Evolutionary conservation across 1,140 invertebrate species (phyloP), one percentile per base, ranked within the genome.

Genomic region (Pachypeltis micranthus): DNA sequence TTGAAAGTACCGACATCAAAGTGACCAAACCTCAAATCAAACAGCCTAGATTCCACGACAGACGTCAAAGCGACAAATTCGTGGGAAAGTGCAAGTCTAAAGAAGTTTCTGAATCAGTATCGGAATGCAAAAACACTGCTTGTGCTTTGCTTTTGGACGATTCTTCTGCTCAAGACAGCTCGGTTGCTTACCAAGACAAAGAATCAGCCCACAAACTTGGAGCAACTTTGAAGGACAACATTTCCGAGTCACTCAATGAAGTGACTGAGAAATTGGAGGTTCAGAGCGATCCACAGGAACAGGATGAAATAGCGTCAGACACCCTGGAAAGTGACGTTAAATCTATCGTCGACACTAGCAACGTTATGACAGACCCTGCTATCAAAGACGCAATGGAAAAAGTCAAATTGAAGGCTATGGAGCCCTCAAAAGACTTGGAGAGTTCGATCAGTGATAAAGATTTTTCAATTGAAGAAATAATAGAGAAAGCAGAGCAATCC

Each of bases 21-120:
- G 62, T 69, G 2, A 75, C 78, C 0, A 75, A 73, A 55, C 79
- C 79, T 2, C 74, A 76, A 69, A 80, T 80, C 34, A 79, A 79
- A 67, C 75, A 78, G 59, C 78, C 78, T 16, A 72, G 72, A 65
- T 72, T 63, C 69, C 26, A 44, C 59, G 34, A 60, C 47, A 51
- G 66, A 54, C 61, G 61, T 27, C 62, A 63, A 27, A 62, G 61
- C 59, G 61, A 65, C 12, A 28, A 28, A 14, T 62, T 26, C 28
- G 2, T 58, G 24, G 1, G 26, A 2, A 62, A 57, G 19, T 28
- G 39, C 21, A 62, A 44, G 21, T 51, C 21, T 21, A 51, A 51
- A 51, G 47, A 51, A 4, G 7, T 16, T 39, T 39, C 31, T 39
- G 31, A 39, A 10, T 16, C 16, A 7, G 47, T 21, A 21, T 14